Evolutionary conservation across 2,113 vertebrate species (phyloP).

Genomic region (Anolis carolinensis): DNA sequence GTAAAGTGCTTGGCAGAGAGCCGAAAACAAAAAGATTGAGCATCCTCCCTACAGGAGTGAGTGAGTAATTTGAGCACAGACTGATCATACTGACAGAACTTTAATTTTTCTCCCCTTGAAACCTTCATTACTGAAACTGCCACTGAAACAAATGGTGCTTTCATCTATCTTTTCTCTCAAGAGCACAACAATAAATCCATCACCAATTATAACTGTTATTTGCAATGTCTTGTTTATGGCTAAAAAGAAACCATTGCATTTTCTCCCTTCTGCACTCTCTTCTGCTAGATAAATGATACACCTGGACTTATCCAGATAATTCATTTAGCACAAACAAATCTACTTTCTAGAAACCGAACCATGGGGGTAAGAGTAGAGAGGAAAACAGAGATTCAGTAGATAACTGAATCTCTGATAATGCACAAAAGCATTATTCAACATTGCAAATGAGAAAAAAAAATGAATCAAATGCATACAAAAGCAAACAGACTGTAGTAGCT

Average conservation of each 20-base stretch:
- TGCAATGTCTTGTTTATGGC: conserved; percentile 54
- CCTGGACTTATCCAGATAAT: background rate
- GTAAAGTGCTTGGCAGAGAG: background rate
- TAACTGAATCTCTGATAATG: background rate
- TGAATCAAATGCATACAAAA: background rate
- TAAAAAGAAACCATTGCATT: conserved; percentile 29
- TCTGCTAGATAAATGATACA: conserved; percentile 13
- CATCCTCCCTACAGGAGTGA: background rate
- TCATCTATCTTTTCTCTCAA: conserved; percentile 50
- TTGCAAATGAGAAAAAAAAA: background rate
- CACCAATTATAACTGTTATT: conserved; percentile 51
- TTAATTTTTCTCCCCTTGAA: conserved; percentile 45
- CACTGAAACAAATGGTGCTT: conserved; percentile 64
- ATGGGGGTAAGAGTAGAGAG: background rate
- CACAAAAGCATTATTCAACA: background rate
- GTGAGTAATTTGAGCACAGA: conserved; percentile 9
- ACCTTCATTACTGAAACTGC: conserved; percentile 40
- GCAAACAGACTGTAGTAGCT: background rate
- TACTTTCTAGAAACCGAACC: background rate
- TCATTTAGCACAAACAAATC: background rate
- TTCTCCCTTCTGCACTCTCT: background rate
- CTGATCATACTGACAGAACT: conserved; percentile 45
- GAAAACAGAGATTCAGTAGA: background rate
- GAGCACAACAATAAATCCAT: conserved; percentile 66
- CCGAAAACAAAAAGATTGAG: conserved; percentile 10